Conservation (phyloP, 1,140 invertebrate genomes). For the Pachyrhynchus sulphureomaculatus region DNA sequence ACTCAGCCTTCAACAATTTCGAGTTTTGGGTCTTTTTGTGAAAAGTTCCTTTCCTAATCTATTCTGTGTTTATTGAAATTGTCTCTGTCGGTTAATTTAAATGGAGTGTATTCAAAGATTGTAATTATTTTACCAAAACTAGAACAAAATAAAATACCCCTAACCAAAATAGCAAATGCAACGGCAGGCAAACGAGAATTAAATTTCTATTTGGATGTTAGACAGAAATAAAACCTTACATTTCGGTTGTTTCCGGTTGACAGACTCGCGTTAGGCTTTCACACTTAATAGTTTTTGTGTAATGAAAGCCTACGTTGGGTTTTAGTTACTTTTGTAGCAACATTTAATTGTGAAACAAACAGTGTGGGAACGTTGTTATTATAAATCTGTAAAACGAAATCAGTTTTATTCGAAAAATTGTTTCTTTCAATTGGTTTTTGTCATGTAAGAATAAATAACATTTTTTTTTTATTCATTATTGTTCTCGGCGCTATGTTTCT, state of each 20-base stretch:
- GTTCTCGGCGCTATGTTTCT: no score
- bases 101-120: background rate
- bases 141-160: background rate
- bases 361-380: no score
- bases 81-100: slow-evolving; percentile 9
- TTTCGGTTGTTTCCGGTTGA: background rate
- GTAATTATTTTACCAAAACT: slow-evolving; percentile 8
- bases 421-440: no score
- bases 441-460: no score
- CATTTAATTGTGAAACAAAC: no score
- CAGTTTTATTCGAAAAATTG: no score
- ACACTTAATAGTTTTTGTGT: background rate
- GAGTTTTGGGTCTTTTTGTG: background rate
- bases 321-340: no score
- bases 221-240: background rate
- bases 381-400: no score
- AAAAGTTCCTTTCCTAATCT: background rate
- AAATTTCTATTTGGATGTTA: slow-evolving; percentile 2
- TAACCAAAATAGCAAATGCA: background rate
- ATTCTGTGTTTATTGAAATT: background rate
- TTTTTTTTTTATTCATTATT: no score
- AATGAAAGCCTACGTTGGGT: no score
- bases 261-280: background rate
- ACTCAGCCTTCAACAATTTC: background rate
- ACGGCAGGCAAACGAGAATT: background rate